A percentile compares a stretch with the other conserved stretches of the same genome.
Conservation (phyloP, 2,113 vertebrate genomes). For the Monarcha castaneiventris region DNA sequence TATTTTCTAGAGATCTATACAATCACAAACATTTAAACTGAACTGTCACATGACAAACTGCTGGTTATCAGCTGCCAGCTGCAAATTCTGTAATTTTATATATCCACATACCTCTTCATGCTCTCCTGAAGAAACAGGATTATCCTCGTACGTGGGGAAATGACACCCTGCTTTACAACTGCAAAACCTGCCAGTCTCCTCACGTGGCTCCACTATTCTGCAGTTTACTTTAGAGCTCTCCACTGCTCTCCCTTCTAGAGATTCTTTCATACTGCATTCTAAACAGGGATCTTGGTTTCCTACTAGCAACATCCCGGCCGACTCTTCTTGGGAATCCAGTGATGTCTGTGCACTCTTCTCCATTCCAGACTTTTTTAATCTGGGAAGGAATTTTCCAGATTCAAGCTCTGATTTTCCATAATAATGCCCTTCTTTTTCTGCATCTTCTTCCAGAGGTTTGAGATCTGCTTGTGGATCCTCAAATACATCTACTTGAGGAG, state of each 20-base stretch:
- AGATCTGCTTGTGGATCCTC: slow-evolving; percentile 96
- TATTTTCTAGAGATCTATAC: slow-evolving; percentile 15
- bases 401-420: slow-evolving; percentile 97
- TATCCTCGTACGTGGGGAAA: slow-evolving; percentile 80
- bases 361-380: slow-evolving; percentile 97
- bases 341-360: slow-evolving; percentile 99
- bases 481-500: slow-evolving; percentile 84
- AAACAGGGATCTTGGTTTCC: slow-evolving; percentile 83
- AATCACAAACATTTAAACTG: not conserved
- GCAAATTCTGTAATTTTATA: slow-evolving; percentile 37
- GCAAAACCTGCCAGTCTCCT: slow-evolving; percentile 80
- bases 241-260: slow-evolving; percentile 67
- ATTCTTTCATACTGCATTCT: slow-evolving; percentile 82
- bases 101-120: slow-evolving; percentile 82
- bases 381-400: slow-evolving; percentile 95
- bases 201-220: slow-evolving; percentile 79
- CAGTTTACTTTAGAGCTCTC: slow-evolving; percentile 77
- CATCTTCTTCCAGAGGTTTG: slow-evolving; percentile 97
- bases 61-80: slow-evolving; percentile 36
- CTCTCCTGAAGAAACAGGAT: slow-evolving; percentile 79
- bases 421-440: slow-evolving; percentile 94
- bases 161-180: slow-evolving; percentile 80
- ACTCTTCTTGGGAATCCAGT: slow-evolving; percentile 96
- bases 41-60: slow-evolving; percentile 32
- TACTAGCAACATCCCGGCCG: slow-evolving; percentile 75